phyloP scores from a whole-genome alignment of 2,888 invertebrate genomes.

The Stenichneumon culpator region DNA sequence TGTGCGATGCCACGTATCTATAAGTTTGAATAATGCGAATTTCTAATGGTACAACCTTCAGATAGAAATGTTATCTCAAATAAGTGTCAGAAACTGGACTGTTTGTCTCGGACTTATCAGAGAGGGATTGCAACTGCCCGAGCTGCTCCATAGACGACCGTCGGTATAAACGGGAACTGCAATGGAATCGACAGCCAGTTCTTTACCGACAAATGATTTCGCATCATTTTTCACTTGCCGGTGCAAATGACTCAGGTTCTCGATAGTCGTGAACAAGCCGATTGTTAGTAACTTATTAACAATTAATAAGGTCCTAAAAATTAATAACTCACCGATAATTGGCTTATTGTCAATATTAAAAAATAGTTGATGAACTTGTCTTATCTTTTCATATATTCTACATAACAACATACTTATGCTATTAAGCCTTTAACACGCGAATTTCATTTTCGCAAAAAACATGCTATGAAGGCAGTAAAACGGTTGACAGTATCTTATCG shows the following conservation, averaged over 20 bases:
- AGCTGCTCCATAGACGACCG: background rate
- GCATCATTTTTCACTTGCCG: background rate
- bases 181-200: background rate
- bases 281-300: conserved; percentile 8
- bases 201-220: background rate
- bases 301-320: background rate
- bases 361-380: background rate
- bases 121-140: background rate
- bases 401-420: background rate
- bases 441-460: background rate
- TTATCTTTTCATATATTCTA: background rate
- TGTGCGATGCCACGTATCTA: background rate
- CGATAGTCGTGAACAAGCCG: background rate
- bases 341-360: background rate
- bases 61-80: too few species aligned
- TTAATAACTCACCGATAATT: background rate
- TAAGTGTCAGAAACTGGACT: background rate
- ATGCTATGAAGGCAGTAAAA: background rate
- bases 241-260: background rate
- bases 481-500: background rate
- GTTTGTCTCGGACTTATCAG: background rate
- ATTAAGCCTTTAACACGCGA: background rate
- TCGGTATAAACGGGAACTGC: background rate
- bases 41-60: background rate
- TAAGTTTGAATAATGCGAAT: background rate